Conservation (phyloP, 2,797 vertebrate species). For the Cuculus canorus region DNA sequence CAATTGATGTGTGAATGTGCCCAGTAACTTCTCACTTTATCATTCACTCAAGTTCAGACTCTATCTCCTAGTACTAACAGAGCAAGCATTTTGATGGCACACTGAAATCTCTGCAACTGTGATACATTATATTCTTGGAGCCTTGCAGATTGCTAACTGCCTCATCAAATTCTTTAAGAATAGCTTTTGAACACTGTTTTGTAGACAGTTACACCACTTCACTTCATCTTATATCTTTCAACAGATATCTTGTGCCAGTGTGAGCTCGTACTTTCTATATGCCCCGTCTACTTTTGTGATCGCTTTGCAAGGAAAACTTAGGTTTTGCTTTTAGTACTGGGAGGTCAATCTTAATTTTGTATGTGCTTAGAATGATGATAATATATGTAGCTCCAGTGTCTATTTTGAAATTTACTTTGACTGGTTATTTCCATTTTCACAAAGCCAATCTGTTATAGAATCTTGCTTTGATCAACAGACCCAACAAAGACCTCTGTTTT, state of each 20-base stretch:
- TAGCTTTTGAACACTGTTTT: slow-evolving; percentile 54
- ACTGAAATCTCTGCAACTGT: slow-evolving; percentile 58
- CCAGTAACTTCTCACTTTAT: slow-evolving; percentile 65
- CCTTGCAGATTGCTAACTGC: slow-evolving; percentile 64
- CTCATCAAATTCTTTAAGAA: slow-evolving; percentile 58
- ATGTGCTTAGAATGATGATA: slow-evolving; percentile 48
- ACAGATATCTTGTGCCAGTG: slow-evolving; percentile 58
- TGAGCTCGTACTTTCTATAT: slow-evolving; percentile 10
- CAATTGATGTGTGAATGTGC: slow-evolving; percentile 63
- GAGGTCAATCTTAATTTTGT: slow-evolving; percentile 63
- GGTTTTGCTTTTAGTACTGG: slow-evolving; percentile 23
- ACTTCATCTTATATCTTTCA: slow-evolving; percentile 47
- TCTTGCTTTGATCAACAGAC: slow-evolving; percentile 71
- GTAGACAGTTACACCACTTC: slow-evolving; percentile 51
- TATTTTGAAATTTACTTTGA: slow-evolving; percentile 71
- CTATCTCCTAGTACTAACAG: slow-evolving; percentile 45
- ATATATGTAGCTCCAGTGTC: slow-evolving; percentile 58
- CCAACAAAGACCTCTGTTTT: slow-evolving; percentile 70
- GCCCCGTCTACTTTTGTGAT: slow-evolving; percentile 23
- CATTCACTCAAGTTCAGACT: slow-evolving; percentile 55
- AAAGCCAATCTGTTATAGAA: slow-evolving; percentile 71
- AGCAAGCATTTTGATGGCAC: slow-evolving; percentile 60
- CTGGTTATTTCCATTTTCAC: slow-evolving; percentile 73
- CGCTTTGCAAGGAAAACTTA: slow-evolving; percentile 21
- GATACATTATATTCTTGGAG: slow-evolving; percentile 59